Evolutionary conservation across 2,113 vertebrate genomes (phyloP), one percentile per base, ranked within the genome.

Genomic region (Nymphicus hollandicus): DNA sequence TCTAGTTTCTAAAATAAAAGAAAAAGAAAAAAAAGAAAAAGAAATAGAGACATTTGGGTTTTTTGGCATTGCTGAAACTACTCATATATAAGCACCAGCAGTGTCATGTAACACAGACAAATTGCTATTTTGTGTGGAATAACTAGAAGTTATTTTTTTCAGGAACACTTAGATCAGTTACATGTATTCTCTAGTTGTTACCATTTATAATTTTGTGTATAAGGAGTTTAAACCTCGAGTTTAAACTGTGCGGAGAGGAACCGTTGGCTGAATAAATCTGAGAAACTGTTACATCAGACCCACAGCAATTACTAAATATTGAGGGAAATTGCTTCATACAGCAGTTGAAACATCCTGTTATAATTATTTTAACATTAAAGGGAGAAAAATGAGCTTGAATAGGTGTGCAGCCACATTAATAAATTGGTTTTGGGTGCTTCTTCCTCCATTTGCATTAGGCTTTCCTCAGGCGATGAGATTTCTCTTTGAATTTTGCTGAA

Each of bases 241-340:
- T 73, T 87, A 63, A 63, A 63, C 81, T 89, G 78, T 46, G 66
- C 2, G 0, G n/a, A 82, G 63, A 79, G 61, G n/a, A 88, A 49
- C 41, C 8, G 41, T 94, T 55, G 63, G 81, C 66, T 80, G 81
- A 61, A 85, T 33, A 82, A 56, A 95, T 39, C 81, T 56, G 77
- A 92, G 86, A 73, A 86, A 29, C 64, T 84, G 25, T 86, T 92
- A 84, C 55, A 46, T 76, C 92, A 91, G 81, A 76, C 35, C 52
- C 0, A 0, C 86, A 88, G 61, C 78, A 88, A 37, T 79, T 77
- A 80, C 81, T 71, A 70, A 87, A 76, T 77, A 91, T 23, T 65
- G 91, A 77, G 72, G 60, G 80, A 94, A 92, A 88, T 88, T 41
- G 39, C 70, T 95, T 95, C 89, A 56, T 64, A 37, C 49, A 41